Evolutionary conservation across 2,113 vertebrate species (phyloP).

Genomic region (Beaufortia kweichowensis): DNA sequence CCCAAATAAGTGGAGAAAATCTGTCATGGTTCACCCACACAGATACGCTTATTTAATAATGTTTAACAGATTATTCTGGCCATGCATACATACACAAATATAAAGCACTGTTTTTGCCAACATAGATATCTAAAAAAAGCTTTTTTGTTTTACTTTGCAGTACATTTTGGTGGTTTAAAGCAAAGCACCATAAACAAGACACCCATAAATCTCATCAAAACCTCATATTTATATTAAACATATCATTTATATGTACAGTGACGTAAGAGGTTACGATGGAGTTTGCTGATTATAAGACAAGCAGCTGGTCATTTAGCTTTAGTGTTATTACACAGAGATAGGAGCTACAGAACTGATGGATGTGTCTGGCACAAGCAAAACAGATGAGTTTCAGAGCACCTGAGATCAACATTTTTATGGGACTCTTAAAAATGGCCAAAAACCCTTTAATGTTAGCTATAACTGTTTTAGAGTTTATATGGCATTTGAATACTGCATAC

Average conservation of each 20-base stretch:
- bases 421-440: background rate
- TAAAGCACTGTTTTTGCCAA: too few species aligned
- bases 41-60: background rate
- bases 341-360: background rate
- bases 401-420: background rate
- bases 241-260: conserved; percentile 8
- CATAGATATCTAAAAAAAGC: too few species aligned
- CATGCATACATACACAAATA: too few species aligned
- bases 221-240: too few species aligned
- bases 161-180: too few species aligned
- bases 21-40: background rate
- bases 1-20: conserved; percentile 33
- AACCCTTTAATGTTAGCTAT: background rate
- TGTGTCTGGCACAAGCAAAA: background rate
- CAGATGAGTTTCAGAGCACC: background rate
- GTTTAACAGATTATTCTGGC: too few species aligned
- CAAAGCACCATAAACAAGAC: background rate
- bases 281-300: background rate
- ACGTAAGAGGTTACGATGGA: too few species aligned
- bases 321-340: conserved; percentile 10
- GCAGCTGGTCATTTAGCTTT: background rate
- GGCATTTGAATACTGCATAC: background rate
- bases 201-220: too few species aligned
- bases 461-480: background rate
- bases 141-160: background rate